phyloP scores from a whole-genome alignment of 2,113 vertebrate genomes.

The Naja naja region DNA sequence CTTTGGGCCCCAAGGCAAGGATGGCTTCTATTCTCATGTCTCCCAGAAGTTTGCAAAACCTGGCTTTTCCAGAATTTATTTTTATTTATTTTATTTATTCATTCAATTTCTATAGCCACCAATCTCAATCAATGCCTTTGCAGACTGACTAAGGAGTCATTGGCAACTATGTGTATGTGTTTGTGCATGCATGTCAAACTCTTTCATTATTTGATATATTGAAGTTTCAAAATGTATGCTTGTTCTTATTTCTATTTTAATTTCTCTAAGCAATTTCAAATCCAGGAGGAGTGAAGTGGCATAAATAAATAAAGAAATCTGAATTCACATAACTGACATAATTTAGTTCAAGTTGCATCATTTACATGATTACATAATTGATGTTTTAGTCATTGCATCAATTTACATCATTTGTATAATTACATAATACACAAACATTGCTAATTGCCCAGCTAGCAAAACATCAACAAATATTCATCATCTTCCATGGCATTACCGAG shows the following conservation, averaged over 20 bases:
- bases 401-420: neutral
- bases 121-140: neutral
- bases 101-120: neutral
- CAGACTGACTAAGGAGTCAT: neutral
- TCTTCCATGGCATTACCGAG: neutral
- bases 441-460: neutral
- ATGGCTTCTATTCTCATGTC: neutral
- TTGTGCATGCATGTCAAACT: neutral
- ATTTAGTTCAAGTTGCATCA: neutral
- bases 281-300: neutral
- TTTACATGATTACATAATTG: neutral
- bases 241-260: neutral
- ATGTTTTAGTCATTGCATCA: neutral
- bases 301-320: neutral
- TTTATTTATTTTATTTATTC: neutral
- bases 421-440: neutral
- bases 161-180: neutral
- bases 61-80: neutral
- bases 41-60: neutral
- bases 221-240: neutral
- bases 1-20: neutral
- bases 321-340: neutral
- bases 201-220: neutral
- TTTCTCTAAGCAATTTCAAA: neutral
- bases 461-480: neutral